Conservation (phyloP, 2,888 invertebrate species). For the Xanthia togata region DNA sequence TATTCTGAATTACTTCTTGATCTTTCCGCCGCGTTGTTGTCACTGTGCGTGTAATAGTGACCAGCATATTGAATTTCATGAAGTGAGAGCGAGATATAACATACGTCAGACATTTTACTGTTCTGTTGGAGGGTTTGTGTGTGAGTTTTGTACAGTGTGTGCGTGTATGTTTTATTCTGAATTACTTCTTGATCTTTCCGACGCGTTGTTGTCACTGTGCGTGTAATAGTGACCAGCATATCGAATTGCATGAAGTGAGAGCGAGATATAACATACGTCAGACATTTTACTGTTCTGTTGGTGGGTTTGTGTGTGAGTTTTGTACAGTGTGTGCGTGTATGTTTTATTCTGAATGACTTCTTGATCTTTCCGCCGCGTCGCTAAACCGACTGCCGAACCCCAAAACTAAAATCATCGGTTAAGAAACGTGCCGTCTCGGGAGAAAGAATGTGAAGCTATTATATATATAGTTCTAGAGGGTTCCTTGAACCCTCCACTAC, state of each 20-base stretch:
- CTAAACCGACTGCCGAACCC: not conserved
- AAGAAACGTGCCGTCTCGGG: too few relatives aligned
- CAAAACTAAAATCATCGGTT: not conserved
- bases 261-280: not conserved
- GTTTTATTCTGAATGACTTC: not conserved
- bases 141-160: not conserved
- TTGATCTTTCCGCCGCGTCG: not conserved
- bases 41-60: too few relatives aligned
- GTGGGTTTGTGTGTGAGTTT: not conserved
- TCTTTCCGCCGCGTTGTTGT: too few relatives aligned
- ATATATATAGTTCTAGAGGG: too few relatives aligned
- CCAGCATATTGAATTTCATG: not conserved
- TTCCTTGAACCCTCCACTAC: too few relatives aligned
- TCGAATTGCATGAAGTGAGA: not conserved
- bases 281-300: not conserved
- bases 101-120: not conserved
- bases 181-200: too few relatives aligned
- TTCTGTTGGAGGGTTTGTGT: not conserved
- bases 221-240: not conserved
- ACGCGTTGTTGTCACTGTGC: too few relatives aligned
- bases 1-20: too few relatives aligned
- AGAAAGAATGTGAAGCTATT: too few relatives aligned
- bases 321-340: not conserved
- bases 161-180: not conserved
- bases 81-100: not conserved